Conservation (phyloP, 2,113 vertebrate species). For the Colinus virginianus region DNA sequence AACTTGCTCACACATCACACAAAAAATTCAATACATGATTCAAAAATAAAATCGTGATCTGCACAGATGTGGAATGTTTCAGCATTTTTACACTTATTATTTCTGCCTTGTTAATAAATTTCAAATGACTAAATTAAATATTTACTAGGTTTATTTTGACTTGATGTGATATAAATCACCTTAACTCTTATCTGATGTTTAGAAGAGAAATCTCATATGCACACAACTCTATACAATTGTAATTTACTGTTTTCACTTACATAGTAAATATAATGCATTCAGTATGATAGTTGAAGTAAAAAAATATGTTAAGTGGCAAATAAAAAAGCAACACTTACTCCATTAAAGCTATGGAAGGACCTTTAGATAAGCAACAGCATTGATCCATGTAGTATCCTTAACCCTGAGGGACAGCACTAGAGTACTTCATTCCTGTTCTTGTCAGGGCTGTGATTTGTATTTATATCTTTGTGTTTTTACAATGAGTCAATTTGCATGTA, state of each 20-base stretch:
- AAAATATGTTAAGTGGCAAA: not conserved
- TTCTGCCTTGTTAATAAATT: not conserved
- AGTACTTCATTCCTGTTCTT: not conserved
- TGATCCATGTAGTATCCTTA: not conserved
- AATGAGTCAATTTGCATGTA: not conserved
- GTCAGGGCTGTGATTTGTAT: not conserved
- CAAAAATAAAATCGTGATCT: not conserved
- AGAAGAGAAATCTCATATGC: not conserved
- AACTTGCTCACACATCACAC: not conserved
- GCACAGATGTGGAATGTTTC: not conserved
- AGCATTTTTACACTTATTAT: not conserved
- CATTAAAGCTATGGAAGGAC: not conserved
- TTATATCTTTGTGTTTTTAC: not conserved
- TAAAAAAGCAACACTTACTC: not conserved
- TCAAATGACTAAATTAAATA: not conserved
- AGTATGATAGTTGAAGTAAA: not conserved
- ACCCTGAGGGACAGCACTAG: not conserved
- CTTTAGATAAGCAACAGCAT: not conserved
- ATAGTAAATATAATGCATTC: not conserved
- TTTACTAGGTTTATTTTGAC: conserved; percentile 14
- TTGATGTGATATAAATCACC: not conserved
- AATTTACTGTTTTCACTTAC: not conserved
- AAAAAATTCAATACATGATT: not conserved
- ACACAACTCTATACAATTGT: not conserved
- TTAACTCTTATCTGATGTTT: not conserved